Percentiles rank a stretch among this genome's conserved stretches.
Conservation (phyloP, 2,888 invertebrate genomes). For the Lumbricus terrestris region DNA sequence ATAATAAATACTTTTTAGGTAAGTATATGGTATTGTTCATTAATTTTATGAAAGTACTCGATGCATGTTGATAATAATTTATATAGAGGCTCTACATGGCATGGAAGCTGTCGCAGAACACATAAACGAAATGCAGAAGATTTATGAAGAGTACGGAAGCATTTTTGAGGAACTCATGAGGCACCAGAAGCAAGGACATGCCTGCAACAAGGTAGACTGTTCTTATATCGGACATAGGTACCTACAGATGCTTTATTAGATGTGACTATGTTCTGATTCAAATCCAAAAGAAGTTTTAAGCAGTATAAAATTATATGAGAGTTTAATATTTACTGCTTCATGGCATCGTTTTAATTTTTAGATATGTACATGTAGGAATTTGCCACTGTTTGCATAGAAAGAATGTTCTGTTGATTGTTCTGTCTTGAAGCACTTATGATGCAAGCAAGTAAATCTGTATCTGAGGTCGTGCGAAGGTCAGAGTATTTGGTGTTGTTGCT, state of each 20-base stretch:
- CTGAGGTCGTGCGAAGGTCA: not conserved
- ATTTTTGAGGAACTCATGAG: conserved; percentile 86
- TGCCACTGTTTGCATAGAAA: not conserved
- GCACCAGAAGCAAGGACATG: conserved; percentile 50
- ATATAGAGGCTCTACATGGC: conserved; percentile 83
- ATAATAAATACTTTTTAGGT: too few species aligned
- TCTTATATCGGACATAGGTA: not conserved
- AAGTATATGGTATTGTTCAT: too few species aligned
- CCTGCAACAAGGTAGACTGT: not conserved
- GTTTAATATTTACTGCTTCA: not conserved
- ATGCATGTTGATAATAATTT: not conserved
- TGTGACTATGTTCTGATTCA: not conserved
- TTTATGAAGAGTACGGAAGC: conserved; percentile 97
- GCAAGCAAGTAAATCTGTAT: not conserved
- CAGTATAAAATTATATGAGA: not conserved
- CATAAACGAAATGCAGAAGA: conserved; percentile 99
- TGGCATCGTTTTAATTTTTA: not conserved
- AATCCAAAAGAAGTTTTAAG: not conserved
- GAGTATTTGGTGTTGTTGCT: not conserved
- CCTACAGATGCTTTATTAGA: not conserved
- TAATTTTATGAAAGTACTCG: not conserved
- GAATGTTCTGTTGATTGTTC: too few species aligned
- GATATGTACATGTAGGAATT: not conserved
- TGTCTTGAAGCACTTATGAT: not conserved
- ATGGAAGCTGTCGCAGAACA: conserved; percentile 99